A percentile compares a stretch with the other conserved stretches of the same genome.
phyloP scores from a whole-genome alignment of 2,888 invertebrate genomes.

The Synanthedon formicaeformis region DNA sequence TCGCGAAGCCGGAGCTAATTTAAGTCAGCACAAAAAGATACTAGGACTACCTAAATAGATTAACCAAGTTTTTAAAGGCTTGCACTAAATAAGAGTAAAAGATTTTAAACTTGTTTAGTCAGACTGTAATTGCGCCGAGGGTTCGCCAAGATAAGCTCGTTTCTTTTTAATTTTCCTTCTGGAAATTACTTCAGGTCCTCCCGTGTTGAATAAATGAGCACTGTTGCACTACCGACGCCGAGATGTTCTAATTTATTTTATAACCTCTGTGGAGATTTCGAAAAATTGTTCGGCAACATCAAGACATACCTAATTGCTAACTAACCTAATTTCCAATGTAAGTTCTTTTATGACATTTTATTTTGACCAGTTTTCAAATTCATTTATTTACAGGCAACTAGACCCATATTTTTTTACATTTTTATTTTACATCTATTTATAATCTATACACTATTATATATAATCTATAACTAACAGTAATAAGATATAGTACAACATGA shows the following conservation, averaged over 20 bases:
- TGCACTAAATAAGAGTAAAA: conserved; percentile 9
- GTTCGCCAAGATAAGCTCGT: conserved; percentile 47
- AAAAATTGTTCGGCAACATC: conserved; percentile 2
- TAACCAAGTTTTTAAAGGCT: neutral
- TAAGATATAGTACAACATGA: no score
- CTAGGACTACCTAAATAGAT: neutral
- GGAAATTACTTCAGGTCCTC: conserved; percentile 49
- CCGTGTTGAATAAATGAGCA: conserved; percentile 49
- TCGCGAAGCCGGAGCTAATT: neutral
- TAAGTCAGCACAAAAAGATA: neutral
- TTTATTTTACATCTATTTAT: no score
- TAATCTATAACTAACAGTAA: no score
- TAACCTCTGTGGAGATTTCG: conserved; percentile 26
- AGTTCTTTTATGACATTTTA: no score
- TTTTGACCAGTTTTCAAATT: no score
- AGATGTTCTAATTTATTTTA: conserved; percentile 26
- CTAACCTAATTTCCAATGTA: no score
- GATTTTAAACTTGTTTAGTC: conserved; percentile 31
- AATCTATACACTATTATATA: no score
- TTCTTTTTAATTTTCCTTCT: conserved; percentile 56
- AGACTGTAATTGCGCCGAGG: conserved; percentile 40
- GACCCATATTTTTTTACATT: no score
- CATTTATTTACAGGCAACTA: no score
- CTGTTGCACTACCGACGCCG: conserved; percentile 24
- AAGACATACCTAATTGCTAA: neutral